Evolutionary conservation across 2,113 vertebrate genomes (phyloP).

Genomic region (Salvator merianae): DNA sequence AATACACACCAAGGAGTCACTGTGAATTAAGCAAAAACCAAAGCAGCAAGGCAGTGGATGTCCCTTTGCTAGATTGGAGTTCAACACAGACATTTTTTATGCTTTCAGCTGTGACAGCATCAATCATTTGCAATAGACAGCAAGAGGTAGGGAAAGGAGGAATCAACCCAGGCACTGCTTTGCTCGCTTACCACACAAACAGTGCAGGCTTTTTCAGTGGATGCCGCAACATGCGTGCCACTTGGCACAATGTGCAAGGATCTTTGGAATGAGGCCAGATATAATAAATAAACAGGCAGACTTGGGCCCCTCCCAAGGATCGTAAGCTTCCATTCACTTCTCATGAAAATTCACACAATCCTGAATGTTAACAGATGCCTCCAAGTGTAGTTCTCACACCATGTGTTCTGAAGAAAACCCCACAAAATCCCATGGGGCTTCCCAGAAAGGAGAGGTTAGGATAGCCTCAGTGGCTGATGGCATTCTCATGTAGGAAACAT

Average conservation of each 20-base stretch:
- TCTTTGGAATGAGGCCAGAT: neutral
- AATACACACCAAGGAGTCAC: neutral
- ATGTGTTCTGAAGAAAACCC: too few relatives aligned
- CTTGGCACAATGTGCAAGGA: neutral
- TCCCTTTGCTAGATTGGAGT: neutral
- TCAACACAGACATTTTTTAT: neutral
- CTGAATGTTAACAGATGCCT: neutral
- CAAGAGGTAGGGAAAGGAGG: neutral
- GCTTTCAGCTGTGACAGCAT: neutral
- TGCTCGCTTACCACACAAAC: neutral
- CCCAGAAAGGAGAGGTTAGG: too few relatives aligned
- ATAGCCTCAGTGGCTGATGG: too few relatives aligned
- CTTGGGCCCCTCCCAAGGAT: too few relatives aligned
- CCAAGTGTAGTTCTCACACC: neutral
- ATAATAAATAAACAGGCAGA: neutral
- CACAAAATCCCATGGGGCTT: too few relatives aligned
- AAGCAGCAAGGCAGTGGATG: neutral
- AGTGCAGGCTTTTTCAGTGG: neutral
- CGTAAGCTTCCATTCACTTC: neutral
- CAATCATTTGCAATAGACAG: neutral
- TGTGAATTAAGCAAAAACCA: neutral
- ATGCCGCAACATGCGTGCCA: too few relatives aligned
- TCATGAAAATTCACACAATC: neutral
- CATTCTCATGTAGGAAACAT: too few relatives aligned
- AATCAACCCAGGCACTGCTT: too few relatives aligned